These are phyloP conservation scores for Catocala sponsa DNA, from an alignment of 2,888 invertebrate genomes.

Conservation along the genomic window DNA sequence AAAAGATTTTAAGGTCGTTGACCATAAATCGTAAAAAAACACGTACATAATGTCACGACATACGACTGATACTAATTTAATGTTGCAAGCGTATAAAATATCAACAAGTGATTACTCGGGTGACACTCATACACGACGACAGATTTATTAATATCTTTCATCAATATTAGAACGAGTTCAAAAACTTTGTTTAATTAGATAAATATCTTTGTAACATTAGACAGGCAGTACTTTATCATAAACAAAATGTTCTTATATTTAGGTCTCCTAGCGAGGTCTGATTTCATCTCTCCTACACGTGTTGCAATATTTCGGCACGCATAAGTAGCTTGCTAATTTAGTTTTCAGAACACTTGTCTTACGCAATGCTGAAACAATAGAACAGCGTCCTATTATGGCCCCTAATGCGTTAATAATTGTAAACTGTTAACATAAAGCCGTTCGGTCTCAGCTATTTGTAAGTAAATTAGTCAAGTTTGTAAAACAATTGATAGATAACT, in stretches of 20 bases:
- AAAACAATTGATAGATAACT: too few relatives aligned
- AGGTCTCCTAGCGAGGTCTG: background rate
- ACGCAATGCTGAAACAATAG: background rate
- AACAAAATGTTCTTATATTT: background rate
- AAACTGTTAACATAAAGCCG: background rate
- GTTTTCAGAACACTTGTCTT: background rate
- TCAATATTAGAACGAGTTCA: constrained; percentile 6
- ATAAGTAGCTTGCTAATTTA: background rate
- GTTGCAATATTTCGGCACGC: constrained; percentile 7
- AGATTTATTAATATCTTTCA: constrained; percentile 20
- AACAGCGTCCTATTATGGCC: background rate
- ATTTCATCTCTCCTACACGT: background rate
- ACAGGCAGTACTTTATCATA: background rate
- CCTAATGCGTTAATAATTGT: constrained; percentile 7
- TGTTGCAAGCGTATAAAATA: constrained; percentile 31
- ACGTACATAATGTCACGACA: constrained; percentile 33
- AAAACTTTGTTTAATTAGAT: background rate
- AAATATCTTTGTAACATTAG: background rate
- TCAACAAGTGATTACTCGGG: constrained; percentile 29
- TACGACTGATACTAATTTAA: constrained; percentile 4
- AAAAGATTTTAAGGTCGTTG: constrained; percentile 43
- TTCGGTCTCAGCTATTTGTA: background rate
- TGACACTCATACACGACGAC: constrained; percentile 15
- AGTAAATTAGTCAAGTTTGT: background rate
- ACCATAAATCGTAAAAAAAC: constrained; percentile 36